A percentile compares a stretch with the other conserved stretches of the same genome.
Conservation (phyloP, 2,797 vertebrate species). For the Bovichtus variegatus region DNA sequence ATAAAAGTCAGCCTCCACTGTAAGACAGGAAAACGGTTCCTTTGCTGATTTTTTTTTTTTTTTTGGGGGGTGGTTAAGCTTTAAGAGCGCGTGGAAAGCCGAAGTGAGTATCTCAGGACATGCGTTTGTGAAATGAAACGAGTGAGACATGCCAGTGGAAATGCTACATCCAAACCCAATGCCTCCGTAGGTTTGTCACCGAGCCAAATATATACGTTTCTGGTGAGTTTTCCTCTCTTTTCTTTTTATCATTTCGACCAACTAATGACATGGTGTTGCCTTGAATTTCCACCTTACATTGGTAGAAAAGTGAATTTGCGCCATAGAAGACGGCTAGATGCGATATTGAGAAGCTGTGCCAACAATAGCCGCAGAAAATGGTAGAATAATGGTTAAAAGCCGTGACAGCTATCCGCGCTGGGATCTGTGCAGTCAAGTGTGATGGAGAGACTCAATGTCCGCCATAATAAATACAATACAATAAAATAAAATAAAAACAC, state of each 20-base stretch:
- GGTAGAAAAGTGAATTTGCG: neutral
- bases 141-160: conserved; percentile 80
- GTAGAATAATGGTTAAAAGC: conserved; percentile 42
- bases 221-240: conserved; percentile 77
- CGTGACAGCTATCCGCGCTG: conserved; percentile 68
- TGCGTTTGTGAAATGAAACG: conserved; percentile 56
- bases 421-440: conserved; percentile 63
- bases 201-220: conserved; percentile 68
- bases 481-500: too few relatives aligned
- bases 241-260: neutral
- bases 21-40: conserved; percentile 22
- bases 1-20: conserved; percentile 33
- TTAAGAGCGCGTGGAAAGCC: conserved; percentile 12
- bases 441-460: conserved; percentile 54
- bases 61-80: too few relatives aligned
- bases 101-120: conserved; percentile 28
- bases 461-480: neutral
- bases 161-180: conserved; percentile 81
- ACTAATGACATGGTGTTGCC: neutral
- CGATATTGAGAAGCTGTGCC: conserved; percentile 9
- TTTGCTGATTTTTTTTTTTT: neutral
- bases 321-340: neutral
- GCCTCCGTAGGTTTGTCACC: conserved; percentile 83
- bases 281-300: neutral
- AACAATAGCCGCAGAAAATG: conserved; percentile 41